Conservation (phyloP, 2,888 invertebrate species). For the Polymixis flavicincta region DNA sequence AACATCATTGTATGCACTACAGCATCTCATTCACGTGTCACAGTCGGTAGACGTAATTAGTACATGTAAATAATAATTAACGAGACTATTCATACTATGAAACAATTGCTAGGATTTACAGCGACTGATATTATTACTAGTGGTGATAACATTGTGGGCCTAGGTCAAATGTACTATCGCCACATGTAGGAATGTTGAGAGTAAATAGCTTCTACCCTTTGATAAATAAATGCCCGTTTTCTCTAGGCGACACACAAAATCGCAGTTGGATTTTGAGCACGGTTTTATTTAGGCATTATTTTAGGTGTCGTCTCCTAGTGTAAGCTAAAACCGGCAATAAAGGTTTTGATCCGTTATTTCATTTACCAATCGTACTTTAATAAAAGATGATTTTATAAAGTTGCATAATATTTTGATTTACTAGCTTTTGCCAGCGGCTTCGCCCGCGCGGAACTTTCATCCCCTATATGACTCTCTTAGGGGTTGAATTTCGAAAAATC, state of each 20-base stretch:
- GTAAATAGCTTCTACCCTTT: conserved; percentile 4
- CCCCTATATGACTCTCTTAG: too few species aligned
- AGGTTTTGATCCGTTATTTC: not conserved
- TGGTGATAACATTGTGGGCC: conserved; percentile 35
- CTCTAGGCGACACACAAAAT: not conserved
- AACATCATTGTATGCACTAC: not conserved
- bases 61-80: conserved; percentile 42
- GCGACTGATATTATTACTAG: not conserved
- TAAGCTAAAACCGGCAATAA: not conserved
- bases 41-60: conserved; percentile 20
- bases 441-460: too few species aligned
- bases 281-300: not conserved
- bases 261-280: not conserved
- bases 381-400: not conserved
- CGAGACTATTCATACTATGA: conserved; percentile 25
- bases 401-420: too few species aligned
- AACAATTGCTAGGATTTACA: conserved; percentile 32
- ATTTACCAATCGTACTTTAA: not conserved
- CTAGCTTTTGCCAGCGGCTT: too few species aligned
- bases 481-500: too few species aligned
- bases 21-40: conserved; percentile 9
- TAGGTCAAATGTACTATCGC: conserved; percentile 46
- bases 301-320: not conserved
- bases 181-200: conserved; percentile 1
- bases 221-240: conserved; percentile 14